phyloP scores from a whole-genome alignment of 2,113 vertebrate species.

The Pseudonaja textilis region DNA sequence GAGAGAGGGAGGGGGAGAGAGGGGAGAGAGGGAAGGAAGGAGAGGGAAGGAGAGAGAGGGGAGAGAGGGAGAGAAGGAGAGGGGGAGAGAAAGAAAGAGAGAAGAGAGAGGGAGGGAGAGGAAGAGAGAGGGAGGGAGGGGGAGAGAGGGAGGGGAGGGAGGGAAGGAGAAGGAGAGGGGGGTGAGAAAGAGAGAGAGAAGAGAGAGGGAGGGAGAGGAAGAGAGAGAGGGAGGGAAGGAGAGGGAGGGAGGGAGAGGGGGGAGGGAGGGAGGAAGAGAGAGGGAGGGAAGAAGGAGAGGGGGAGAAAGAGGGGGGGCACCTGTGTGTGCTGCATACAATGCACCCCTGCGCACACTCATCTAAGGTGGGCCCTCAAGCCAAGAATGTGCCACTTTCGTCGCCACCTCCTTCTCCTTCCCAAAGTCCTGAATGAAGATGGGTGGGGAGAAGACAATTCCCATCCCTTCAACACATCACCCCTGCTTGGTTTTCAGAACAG shows the following conservation, averaged over 20 bases:
- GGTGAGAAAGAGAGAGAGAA: too few species aligned
- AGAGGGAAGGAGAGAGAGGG: too few species aligned
- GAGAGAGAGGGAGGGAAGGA: not conserved
- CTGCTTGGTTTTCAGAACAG: conserved; percentile 42
- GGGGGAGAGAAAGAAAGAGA: accelerated
- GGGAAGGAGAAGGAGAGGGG: not conserved
- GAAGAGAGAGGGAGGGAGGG: too few species aligned
- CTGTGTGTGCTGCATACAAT: not conserved
- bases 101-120: too few species aligned
- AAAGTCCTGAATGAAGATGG: not conserved
- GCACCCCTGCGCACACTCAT: conserved; percentile 6
- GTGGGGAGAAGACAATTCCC: conserved; percentile 13
- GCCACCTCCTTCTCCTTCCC: too few species aligned
- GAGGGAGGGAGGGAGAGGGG: accelerated
- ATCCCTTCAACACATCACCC: conserved; percentile 38
- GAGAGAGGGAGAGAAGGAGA: too few species aligned
- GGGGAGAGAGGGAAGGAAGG: accelerated
- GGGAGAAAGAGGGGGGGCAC: too few species aligned
- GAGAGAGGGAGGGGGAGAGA: too few species aligned
- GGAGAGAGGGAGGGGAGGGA: accelerated
- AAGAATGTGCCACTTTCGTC: not conserved
- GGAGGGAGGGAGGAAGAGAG: too few species aligned
- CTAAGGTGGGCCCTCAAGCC: conserved; percentile 28
- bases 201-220: too few species aligned
- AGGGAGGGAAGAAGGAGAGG: too few species aligned